Evolutionary conservation across 2,888 invertebrate genomes (phyloP).

Genomic region (Rhyacophila evoluta): DNA sequence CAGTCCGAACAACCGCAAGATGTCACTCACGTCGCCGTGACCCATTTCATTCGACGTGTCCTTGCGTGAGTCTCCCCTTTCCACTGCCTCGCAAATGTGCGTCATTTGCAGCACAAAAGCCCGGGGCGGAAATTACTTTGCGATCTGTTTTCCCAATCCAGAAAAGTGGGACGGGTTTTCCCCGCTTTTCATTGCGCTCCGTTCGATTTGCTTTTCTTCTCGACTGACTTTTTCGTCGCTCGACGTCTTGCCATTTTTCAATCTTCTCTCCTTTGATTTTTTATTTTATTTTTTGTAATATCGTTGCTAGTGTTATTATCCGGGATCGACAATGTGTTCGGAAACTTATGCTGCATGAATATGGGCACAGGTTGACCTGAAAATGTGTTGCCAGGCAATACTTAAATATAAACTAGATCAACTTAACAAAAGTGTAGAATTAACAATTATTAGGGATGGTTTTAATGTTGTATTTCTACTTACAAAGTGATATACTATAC

Average conservation of each 20-base stretch:
- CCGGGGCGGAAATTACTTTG: slow-evolving; percentile 50
- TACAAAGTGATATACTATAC: no score
- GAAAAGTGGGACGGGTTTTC: slow-evolving; percentile 27
- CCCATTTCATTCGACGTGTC: slow-evolving; percentile 34
- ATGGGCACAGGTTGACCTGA: no score
- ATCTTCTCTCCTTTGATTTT: background rate
- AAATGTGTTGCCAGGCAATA: no score
- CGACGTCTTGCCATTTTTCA: background rate
- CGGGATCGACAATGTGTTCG: no score
- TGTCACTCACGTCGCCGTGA: slow-evolving; percentile 5
- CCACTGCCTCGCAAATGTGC: slow-evolving; percentile 41
- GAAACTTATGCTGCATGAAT: no score
- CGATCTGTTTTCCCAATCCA: slow-evolving; percentile 51
- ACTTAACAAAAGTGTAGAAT: no score
- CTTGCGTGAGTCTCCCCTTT: slow-evolving; percentile 34
- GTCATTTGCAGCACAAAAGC: slow-evolving; percentile 51
- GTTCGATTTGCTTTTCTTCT: slow-evolving; percentile 10
- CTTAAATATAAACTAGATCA: no score
- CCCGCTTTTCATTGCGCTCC: slow-evolving; percentile 11
- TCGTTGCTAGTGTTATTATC: no score
- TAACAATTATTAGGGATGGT: no score
- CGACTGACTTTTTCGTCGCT: background rate
- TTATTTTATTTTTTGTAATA: no score
- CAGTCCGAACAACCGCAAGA: background rate
- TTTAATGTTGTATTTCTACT: no score